Percentiles rank a stretch among this genome's conserved stretches.
These are phyloP conservation scores for Pocillopora grandis DNA, from an alignment of 92 coral and sea anemone species.

Conservation along the genomic window DNA sequence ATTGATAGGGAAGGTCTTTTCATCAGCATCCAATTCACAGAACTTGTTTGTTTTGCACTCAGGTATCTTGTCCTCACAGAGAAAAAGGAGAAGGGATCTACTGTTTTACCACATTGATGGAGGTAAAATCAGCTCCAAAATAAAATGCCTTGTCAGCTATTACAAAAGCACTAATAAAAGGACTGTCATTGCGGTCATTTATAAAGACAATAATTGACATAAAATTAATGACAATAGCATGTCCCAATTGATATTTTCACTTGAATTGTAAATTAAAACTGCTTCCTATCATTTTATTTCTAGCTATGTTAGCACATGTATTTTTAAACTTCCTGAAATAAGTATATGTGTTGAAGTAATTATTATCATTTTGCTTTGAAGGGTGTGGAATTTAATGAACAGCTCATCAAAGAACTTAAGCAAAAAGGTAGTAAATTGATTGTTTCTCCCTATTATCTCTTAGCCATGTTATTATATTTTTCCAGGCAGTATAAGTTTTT, in stretches of 20 bases:
- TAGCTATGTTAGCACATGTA: too few species aligned
- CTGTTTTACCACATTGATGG: conserved; percentile 93
- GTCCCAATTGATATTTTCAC: too few species aligned
- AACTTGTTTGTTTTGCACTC: background rate
- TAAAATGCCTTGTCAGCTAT: background rate
- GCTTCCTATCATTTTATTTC: too few species aligned
- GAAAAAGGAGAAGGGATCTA: conserved; percentile 97
- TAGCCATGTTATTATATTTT: too few species aligned
- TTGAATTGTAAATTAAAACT: too few species aligned
- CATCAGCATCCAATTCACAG: background rate
- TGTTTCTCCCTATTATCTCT: background rate
- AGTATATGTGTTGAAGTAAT: background rate
- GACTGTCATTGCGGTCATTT: background rate
- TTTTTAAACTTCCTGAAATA: too few species aligned
- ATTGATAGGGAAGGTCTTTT: too few species aligned
- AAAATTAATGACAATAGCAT: too few species aligned
- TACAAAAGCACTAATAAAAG: too few species aligned
- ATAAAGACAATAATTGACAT: too few species aligned
- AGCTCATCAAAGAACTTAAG: conserved; percentile 77
- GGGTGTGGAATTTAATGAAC: conserved; percentile 74
- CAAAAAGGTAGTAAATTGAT: conserved; percentile 63
- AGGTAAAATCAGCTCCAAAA: conserved; percentile 50
- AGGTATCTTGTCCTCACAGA: conserved; percentile 97
- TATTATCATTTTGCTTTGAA: conserved; percentile 12
- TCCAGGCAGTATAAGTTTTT: too few species aligned